Percentiles rank a stretch among this genome's conserved stretches.
Conservation (phyloP, 2,797 vertebrate genomes). For the Pseudochromis fuscus region DNA sequence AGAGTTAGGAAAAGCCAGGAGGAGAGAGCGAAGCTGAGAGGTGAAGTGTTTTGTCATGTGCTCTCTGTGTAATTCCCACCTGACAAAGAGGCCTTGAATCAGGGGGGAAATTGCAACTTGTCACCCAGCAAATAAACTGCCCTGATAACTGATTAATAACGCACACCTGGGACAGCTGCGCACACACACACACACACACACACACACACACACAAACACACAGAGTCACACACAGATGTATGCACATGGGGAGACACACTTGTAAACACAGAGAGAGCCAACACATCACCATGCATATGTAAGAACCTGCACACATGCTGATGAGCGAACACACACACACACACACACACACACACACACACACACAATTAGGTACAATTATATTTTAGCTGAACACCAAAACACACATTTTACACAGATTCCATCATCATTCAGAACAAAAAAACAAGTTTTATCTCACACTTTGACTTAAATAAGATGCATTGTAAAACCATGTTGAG, state of each 20-base stretch:
- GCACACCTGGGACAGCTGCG: conserved; percentile 98
- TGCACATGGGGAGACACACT: conserved; percentile 52
- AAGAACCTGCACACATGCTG: conserved; percentile 3
- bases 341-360: background rate
- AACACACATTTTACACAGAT: background rate
- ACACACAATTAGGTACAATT: conserved; percentile 14
- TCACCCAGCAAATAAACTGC: conserved; percentile 98
- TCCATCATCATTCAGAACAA: background rate
- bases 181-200: conserved; percentile 45
- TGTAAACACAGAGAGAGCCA: conserved; percentile 41
- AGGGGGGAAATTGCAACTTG: conserved; percentile 99
- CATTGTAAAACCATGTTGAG: background rate
- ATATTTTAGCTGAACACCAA: conserved; percentile 16
- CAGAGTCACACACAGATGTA: conserved; percentile 49
- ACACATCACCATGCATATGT: conserved; percentile 13
- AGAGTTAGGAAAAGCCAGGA: conserved; percentile 58
- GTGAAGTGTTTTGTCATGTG: conserved; percentile 99
- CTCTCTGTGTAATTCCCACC: conserved; percentile 98
- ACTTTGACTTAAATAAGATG: background rate
- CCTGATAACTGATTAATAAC: conserved; percentile 99
- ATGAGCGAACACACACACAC: background rate
- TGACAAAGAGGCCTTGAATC: conserved; percentile 97
- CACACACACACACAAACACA: conserved; percentile 29
- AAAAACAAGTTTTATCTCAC: background rate
- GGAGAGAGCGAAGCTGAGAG: conserved; percentile 76